Conservation (phyloP, 2,797 vertebrate genomes). For the Tapirus indicus region DNA sequence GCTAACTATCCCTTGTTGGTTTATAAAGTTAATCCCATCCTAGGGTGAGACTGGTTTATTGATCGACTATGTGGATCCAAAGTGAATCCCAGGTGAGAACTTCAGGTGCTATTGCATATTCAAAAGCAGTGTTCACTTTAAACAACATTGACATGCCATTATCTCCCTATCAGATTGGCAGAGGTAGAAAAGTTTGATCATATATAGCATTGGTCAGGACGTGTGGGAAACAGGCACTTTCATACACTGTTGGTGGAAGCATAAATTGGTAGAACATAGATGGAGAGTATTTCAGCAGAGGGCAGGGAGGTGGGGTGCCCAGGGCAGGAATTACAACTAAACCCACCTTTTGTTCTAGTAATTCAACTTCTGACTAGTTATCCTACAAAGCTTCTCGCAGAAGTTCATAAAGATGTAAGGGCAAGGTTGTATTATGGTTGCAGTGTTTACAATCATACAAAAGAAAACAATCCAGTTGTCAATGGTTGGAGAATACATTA, state of each 20-base stretch:
- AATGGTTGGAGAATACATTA: not conserved
- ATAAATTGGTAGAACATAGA: not conserved
- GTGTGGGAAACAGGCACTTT: not conserved
- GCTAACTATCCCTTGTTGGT: constrained; percentile 73
- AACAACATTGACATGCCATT: not conserved
- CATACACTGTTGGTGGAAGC: not conserved
- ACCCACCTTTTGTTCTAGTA: not conserved
- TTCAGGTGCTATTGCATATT: not conserved
- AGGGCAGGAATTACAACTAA: not conserved
- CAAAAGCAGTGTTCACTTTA: not conserved
- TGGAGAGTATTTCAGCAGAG: not conserved
- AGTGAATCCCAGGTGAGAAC: constrained; percentile 18
- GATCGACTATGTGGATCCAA: constrained; percentile 24
- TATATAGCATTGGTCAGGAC: accelerated
- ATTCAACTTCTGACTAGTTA: not conserved
- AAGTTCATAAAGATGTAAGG: not conserved
- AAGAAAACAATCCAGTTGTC: not conserved
- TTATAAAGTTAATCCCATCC: constrained; percentile 74
- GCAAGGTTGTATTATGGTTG: not conserved
- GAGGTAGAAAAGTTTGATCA: not conserved
- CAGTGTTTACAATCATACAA: not conserved
- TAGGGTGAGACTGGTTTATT: constrained; percentile 56
- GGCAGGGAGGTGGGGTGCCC: accelerated
- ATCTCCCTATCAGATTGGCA: not conserved
- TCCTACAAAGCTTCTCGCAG: not conserved